Evolutionary conservation across 53 echinoderm and acorn worm species (phyloP).

Genomic region (Paracentrotus lividus): DNA sequence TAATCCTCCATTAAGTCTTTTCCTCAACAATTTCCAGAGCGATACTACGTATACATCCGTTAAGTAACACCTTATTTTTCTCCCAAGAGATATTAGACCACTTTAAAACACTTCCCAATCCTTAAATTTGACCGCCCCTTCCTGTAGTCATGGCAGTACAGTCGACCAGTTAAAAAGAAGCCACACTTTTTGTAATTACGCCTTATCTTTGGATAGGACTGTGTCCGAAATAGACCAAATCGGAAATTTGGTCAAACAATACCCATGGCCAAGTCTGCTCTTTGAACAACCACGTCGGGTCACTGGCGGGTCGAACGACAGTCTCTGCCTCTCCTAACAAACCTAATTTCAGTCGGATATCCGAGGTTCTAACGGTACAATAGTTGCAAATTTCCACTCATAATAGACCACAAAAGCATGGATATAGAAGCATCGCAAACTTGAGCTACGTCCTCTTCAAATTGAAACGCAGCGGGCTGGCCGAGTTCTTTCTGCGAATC

Average conservation of each 20-base stretch:
- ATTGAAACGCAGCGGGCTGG: conserved; percentile 37
- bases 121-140: not conserved
- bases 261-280: not conserved
- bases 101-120: conserved; percentile 21
- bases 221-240: not conserved
- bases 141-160: not conserved
- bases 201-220: not conserved
- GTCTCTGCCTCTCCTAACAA: conserved; percentile 32
- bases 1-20: not conserved
- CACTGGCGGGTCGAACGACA: conserved; percentile 16
- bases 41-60: conserved; percentile 16
- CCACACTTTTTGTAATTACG: not conserved
- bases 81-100: conserved; percentile 11
- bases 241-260: not conserved
- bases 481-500: conserved; percentile 51
- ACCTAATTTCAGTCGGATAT: conserved; percentile 44
- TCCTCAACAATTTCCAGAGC: not conserved
- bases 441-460: conserved; percentile 16
- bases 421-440: not conserved
- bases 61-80: not conserved
- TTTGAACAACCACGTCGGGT: not conserved
- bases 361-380: conserved; percentile 42
- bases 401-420: conserved; percentile 34
- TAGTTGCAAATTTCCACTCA: conserved; percentile 41
- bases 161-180: not conserved